phyloP scores from a whole-genome alignment of 2,888 invertebrate species.

The Sepioteuthis lessoniana region DNA sequence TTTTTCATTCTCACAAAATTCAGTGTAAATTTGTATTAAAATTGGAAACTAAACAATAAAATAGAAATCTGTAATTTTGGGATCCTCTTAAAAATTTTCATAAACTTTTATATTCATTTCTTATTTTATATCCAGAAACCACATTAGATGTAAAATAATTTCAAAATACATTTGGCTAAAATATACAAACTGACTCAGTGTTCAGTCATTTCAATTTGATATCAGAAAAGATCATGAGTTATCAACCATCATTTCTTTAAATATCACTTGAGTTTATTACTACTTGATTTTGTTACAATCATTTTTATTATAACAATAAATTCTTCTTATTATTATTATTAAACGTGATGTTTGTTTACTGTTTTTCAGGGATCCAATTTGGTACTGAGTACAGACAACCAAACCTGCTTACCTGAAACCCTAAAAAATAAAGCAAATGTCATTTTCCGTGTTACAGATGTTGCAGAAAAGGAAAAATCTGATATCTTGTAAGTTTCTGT shows the following conservation, averaged over 20 bases:
- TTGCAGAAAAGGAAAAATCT: slow-evolving; percentile 71
- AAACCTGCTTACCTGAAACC: slow-evolving; percentile 69
- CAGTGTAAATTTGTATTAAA: not conserved
- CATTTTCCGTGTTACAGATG: slow-evolving; percentile 69
- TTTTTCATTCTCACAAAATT: too few relatives aligned
- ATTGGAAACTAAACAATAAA: not conserved
- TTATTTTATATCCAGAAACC: not conserved
- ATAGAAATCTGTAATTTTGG: not conserved
- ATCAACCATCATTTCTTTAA: not conserved
- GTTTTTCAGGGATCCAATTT: slow-evolving; percentile 66
- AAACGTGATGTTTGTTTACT: not conserved
- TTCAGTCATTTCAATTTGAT: not conserved
- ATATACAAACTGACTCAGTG: not conserved
- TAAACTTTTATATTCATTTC: not conserved
- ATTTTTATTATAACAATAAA: not conserved
- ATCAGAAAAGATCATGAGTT: too few relatives aligned
- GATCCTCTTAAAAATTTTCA: not conserved
- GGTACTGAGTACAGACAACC: slow-evolving; percentile 63
- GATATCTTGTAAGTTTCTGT: slow-evolving; percentile 65
- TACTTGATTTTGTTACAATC: not conserved
- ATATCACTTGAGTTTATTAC: too few relatives aligned
- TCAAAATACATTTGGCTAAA: not conserved
- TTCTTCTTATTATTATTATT: not conserved
- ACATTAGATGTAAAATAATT: not conserved
- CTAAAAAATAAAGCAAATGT: slow-evolving; percentile 59